Base-by-base conservation (phyloP, 2,888 invertebrate genomes). In the Cyaniris semiargus region DNA sequence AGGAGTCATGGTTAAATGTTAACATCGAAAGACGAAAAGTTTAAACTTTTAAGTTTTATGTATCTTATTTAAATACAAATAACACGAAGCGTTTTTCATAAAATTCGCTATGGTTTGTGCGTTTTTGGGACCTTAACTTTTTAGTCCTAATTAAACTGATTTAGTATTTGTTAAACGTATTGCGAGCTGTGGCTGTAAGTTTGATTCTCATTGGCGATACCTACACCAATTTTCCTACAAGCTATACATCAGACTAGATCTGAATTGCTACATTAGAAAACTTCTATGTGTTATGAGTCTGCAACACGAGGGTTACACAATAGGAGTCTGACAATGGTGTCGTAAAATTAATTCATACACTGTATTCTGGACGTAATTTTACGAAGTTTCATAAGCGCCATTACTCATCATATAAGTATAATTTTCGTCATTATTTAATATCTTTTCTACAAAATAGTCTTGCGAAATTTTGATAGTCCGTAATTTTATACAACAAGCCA, bases 261-360 rank as follows among this genome's bases (percentile, higher is more conserved):
- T 48, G 48, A 74, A 53, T 72, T 76, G 56, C 23, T 58, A 79
- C 76, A 78, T 77, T 75, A 76, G 77, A 70, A 76, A 79, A 76
- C 76, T 76, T 77, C 76, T 76, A 78, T 74, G 75, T 79, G 77
- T 79, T 78, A 77, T 72, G 72, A 79, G 78, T 77, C 77, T 76
- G 76, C 78, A 78, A 79, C 77, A 79, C 76, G 80, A 72, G 77
- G 74, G 76, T 85, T 84, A 78, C 84, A 82, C 81, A 84, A 85
- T 84, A 82, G 72, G 72, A 72, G 21, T 82, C 82, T 82, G 80
- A 83, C 83, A 83, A 83, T 81, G 79, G 81, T 76, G 80, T 79
- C 83, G 82, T 84, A 82, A 83, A 83, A 84, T 83, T 83, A 83
- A 83, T 82, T 83, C 83, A 81, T 81, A 77, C 78, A 79, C 78